Base-by-base conservation (phyloP, 37 sponge, comb jelly and placozoan species). In the Eunapius fragilis region DNA sequence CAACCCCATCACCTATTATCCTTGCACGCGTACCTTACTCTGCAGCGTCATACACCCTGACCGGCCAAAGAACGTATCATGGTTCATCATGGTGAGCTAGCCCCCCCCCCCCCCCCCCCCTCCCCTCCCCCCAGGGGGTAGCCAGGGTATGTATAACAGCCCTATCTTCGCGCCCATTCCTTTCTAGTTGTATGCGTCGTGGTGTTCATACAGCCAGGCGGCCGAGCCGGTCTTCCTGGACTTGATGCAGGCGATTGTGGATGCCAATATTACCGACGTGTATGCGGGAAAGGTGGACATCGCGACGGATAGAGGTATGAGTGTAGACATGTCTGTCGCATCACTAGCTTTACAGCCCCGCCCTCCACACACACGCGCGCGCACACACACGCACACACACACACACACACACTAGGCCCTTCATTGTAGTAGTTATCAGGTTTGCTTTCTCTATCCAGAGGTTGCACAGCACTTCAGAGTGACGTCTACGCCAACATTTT, bases 111-210 rank as follows among this genome's bases (percentile, higher is more conserved):
- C n/a, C n/a, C n/a, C n/a, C n/a, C n/a, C n/a, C n/a, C n/a, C n/a
- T n/a, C n/a, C n/a, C n/a, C n/a, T n/a, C n/a, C n/a, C n/a, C n/a
- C n/a, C n/a, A n/a, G n/a, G n/a, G n/a, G 6, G 41, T 6, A 41
- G 41, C 41, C 41, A 6, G 41, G 41, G 41, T 6, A 3, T 41
- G 6, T 41, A 41, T 41, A 41, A 41, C 6, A 41, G 41, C 3
- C 6, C 6, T 41, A 9, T 6, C 41, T 35, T 28, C 4, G 6
- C 69, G 19, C 70, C n/a, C n/a, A n/a, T n/a, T 34, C 75, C 30
- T 0, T 11, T 70, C 17, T 79, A 93, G 93, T 86, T 89, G 67
- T 89, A 93, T 45, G 87, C 89, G 19, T 67, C 87, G 0, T 93
- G 93, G 93, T 93, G 93, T 67, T 17, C 70, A 45, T 36, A 89